phyloP scores from a whole-genome alignment of 2,888 invertebrate genomes.

The Dicyrtomina minuta region DNA sequence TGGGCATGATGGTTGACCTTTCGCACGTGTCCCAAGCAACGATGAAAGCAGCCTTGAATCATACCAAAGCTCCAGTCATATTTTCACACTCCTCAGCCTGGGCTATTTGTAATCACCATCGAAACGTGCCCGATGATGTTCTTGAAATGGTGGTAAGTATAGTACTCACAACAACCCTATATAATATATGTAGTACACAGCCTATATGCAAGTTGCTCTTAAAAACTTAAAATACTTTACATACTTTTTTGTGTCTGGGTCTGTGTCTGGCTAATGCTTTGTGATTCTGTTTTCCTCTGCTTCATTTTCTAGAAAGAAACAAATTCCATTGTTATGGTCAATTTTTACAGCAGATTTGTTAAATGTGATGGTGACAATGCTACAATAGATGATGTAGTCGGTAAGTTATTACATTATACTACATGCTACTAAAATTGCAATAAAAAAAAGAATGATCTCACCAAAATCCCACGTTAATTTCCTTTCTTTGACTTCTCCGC shows the following conservation, averaged over 20 bases:
- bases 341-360: constrained; percentile 83
- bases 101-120: constrained; percentile 62
- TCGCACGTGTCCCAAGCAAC: constrained; percentile 66
- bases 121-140: constrained; percentile 66
- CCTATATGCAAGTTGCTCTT: no score
- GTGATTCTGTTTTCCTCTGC: no score
- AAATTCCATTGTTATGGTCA: constrained; percentile 88
- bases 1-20: constrained; percentile 70
- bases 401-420: no score
- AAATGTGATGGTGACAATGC: constrained; percentile 71
- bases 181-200: no score
- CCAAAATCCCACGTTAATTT: background rate
- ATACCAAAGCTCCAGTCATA: constrained; percentile 60
- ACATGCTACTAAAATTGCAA: background rate
- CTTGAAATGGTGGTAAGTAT: constrained; percentile 61
- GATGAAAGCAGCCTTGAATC: constrained; percentile 64
- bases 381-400: constrained; percentile 77
- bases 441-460: background rate
- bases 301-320: constrained; percentile 64
- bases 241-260: no score
- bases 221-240: no score
- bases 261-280: no score
- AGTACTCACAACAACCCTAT: no score
- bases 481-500: constrained; percentile 54
- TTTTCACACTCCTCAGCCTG: constrained; percentile 64